Evolutionary conservation across 2,888 invertebrate genomes (phyloP).

Genomic region (Hydroisotoma schaefferi): DNA sequence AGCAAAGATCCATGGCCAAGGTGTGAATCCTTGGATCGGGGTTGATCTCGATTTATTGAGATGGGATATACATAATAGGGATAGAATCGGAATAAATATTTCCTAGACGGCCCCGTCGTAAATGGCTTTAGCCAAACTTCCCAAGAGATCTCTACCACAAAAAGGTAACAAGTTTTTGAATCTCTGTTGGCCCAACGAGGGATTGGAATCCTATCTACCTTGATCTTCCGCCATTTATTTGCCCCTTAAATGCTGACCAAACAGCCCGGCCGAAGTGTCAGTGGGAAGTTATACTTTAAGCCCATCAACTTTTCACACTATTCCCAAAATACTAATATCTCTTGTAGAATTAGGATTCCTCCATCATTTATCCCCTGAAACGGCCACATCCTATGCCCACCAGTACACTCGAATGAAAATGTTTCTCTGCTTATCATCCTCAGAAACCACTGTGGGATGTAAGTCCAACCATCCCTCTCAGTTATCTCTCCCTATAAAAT

Average conservation of each 20-base stretch:
- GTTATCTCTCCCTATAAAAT: too few relatives aligned
- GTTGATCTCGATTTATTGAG: constrained; percentile 45
- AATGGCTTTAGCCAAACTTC: constrained; percentile 41
- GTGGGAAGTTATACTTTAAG: constrained; percentile 30
- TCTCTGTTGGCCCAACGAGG: constrained; percentile 46
- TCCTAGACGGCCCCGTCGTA: constrained; percentile 30
- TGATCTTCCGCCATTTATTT: constrained; percentile 45
- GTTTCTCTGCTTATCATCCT: too few relatives aligned
- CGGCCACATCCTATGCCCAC: constrained; percentile 6
- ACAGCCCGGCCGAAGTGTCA: constrained; percentile 28
- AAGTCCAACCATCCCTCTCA: too few relatives aligned
- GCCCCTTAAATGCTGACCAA: constrained; percentile 41
- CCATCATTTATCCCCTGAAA: constrained; percentile 11
- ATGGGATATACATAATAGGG: constrained; percentile 44
- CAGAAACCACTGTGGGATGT: too few relatives aligned
- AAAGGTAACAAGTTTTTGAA: constrained; percentile 44
- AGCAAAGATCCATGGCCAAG: too few relatives aligned
- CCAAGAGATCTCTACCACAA: constrained; percentile 32
- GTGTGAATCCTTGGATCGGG: constrained; percentile 5
- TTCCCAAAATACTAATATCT: constrained; percentile 49
- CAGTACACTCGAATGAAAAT: too few relatives aligned
- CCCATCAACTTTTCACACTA: constrained; percentile 47
- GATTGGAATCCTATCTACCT: constrained; percentile 44
- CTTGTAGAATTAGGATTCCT: constrained; percentile 36
- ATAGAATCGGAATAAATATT: constrained; percentile 47